Evolutionary conservation across 2,888 invertebrate genomes (phyloP).

Genomic region (Melanargia galathea): DNA sequence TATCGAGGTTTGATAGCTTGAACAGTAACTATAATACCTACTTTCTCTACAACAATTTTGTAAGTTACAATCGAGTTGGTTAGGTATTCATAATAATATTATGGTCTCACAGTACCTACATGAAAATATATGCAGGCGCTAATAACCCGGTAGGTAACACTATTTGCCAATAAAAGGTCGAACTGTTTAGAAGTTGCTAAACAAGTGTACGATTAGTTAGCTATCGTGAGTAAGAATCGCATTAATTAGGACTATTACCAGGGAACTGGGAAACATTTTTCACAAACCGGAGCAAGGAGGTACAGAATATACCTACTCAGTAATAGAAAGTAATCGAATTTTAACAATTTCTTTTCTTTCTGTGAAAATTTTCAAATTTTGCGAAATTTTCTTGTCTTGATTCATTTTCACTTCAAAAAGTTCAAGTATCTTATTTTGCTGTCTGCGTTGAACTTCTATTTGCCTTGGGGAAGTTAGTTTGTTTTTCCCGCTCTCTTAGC

Average conservation of each 20-base stretch:
- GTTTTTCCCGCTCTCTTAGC: no score
- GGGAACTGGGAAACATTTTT: background rate
- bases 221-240: constrained; percentile 19
- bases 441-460: no score
- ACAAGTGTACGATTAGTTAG: constrained; percentile 38
- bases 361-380: background rate
- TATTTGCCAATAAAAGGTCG: constrained; percentile 39
- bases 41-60: background rate
- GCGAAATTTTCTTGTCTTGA: background rate
- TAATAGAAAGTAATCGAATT: background rate
- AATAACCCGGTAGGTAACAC: constrained; percentile 30
- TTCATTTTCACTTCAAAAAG: no score
- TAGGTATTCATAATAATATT: no score
- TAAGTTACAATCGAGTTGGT: background rate
- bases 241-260: constrained; percentile 27
- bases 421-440: no score
- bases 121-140: constrained; percentile 20
- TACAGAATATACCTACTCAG: background rate
- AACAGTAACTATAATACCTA: background rate
- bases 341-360: background rate
- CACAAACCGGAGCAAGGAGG: background rate
- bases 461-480: no score
- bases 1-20: background rate
- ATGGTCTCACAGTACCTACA: background rate
- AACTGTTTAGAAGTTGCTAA: constrained; percentile 41